Evolutionary conservation across 2,113 vertebrate species (phyloP).

Genomic region (Nannospalax galili): DNA sequence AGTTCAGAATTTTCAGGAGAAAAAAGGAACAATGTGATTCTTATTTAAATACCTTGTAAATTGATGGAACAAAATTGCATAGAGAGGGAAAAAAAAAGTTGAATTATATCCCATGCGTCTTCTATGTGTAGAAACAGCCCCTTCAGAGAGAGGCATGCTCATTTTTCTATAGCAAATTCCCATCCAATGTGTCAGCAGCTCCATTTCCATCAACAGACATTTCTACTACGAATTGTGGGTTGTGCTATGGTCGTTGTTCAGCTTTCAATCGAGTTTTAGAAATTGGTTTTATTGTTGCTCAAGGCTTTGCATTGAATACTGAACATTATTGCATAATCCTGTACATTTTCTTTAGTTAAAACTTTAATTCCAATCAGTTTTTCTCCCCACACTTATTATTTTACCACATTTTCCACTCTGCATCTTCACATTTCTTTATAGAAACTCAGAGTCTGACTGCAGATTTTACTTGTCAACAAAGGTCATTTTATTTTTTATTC

Average conservation of each 20-base stretch:
- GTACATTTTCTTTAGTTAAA: conserved; percentile 14
- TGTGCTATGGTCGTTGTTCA: not conserved
- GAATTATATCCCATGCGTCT: not conserved
- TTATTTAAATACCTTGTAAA: conserved; percentile 8
- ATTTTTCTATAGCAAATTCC: not conserved
- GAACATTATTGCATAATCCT: not conserved
- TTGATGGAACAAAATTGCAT: not conserved
- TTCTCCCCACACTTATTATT: not conserved
- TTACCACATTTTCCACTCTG: not conserved
- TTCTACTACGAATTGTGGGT: not conserved
- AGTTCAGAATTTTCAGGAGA: not conserved
- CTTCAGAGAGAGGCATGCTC: not conserved
- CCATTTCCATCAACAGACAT: not conserved
- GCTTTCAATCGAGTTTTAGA: not conserved
- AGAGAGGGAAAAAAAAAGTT: not conserved
- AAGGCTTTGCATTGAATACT: not conserved
- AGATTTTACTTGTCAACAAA: not conserved
- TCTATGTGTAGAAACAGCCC: not conserved
- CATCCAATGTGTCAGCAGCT: not conserved
- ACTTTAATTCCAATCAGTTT: not conserved
- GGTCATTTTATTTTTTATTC: not conserved
- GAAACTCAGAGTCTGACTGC: not conserved
- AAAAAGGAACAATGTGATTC: not conserved
- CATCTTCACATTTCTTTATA: not conserved
- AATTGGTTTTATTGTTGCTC: not conserved